These are phyloP conservation scores for Ammodytes dubius DNA, from an alignment of 2,113 vertebrate species.

Conservation along the genomic window DNA sequence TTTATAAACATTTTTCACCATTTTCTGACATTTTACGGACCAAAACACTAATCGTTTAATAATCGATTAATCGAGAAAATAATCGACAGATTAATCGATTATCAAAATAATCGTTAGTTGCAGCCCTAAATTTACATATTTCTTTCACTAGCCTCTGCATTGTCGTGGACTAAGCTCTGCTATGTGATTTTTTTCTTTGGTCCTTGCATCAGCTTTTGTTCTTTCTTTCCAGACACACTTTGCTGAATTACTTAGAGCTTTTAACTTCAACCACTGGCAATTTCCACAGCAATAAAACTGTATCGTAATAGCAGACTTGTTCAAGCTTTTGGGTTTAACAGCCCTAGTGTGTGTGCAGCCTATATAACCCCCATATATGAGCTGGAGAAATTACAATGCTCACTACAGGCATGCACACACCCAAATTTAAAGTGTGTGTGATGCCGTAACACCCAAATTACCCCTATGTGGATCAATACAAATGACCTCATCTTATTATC, in stretches of 20 bases:
- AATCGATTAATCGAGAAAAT: too few relatives aligned
- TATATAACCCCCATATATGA: neutral
- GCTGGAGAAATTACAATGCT: neutral
- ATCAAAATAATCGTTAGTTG: too few relatives aligned
- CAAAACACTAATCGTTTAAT: too few relatives aligned
- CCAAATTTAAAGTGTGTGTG: too few relatives aligned
- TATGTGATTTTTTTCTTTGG: neutral
- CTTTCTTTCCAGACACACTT: constrained; percentile 18
- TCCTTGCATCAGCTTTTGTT: neutral
- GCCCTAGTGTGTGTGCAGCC: neutral
- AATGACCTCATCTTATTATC: too few relatives aligned
- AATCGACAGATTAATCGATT: too few relatives aligned
- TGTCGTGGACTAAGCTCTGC: neutral
- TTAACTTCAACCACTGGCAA: constrained; percentile 19
- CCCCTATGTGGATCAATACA: too few relatives aligned
- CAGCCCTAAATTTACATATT: too few relatives aligned
- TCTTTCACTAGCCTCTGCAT: neutral
- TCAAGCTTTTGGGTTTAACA: constrained; percentile 17
- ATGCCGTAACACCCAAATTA: too few relatives aligned
- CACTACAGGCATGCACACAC: neutral
- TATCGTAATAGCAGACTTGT: neutral
- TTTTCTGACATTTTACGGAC: too few relatives aligned
- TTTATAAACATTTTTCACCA: too few relatives aligned
- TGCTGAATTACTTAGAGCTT: constrained; percentile 17
- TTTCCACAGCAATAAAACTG: constrained; percentile 4